Evolutionary conservation across 1,140 invertebrate genomes (phyloP).

Genomic region (Micrasema minimum): DNA sequence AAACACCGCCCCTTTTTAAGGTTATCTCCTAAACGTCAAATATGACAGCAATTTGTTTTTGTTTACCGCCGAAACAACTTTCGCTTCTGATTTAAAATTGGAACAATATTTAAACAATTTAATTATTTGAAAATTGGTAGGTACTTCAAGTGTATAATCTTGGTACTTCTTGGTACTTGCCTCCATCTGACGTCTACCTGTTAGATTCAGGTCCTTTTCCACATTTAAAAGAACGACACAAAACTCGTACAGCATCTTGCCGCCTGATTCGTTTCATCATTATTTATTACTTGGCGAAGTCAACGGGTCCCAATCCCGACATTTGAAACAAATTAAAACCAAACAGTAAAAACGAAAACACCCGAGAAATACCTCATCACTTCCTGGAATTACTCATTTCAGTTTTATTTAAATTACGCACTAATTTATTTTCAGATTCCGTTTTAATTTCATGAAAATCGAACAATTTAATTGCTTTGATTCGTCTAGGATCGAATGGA

Average conservation of each 20-base stretch:
- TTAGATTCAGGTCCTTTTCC: neutral
- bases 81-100: conserved; percentile 13
- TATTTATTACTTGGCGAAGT: conserved; percentile 42
- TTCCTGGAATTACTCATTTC: conserved; percentile 17
- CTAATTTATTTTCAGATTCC: neutral
- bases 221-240: conserved; percentile 28
- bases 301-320: conserved; percentile 45
- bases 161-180: neutral
- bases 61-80: neutral
- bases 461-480: neutral
- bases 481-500: neutral
- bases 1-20: neutral
- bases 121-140: no score
- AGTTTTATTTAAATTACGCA: no score
- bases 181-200: neutral
- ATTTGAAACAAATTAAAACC: conserved; percentile 6
- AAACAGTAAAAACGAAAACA: neutral
- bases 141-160: no score
- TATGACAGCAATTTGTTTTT: neutral
- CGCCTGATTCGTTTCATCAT: conserved; percentile 20
- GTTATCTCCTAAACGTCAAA: neutral
- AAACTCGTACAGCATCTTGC: conserved; percentile 12
- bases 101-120: no score
- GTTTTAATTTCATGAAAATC: neutral
- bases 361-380: neutral